Conservation (phyloP, 92 coral and sea anemone species). For the Desmophyllum pertusum region DNA sequence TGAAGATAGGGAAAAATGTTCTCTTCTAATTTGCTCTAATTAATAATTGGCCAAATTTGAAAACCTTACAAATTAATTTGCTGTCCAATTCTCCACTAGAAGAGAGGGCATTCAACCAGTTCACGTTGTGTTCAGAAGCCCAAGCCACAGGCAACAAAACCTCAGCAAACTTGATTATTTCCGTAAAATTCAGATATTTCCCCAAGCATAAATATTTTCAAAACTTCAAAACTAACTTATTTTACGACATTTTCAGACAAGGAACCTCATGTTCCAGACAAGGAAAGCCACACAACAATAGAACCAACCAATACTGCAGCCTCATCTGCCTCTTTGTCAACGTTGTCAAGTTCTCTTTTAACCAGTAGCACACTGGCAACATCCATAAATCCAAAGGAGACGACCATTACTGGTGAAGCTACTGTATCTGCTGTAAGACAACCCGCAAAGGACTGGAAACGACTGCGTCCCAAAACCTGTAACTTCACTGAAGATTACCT, state of each 20-base stretch:
- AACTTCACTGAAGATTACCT: neutral
- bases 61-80: no score
- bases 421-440: neutral
- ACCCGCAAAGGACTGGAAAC: neutral
- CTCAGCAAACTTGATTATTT: neutral
- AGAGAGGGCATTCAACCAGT: no score
- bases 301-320: neutral
- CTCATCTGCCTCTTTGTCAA: neutral
- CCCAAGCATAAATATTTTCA: neutral
- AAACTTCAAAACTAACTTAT: neutral
- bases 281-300: neutral
- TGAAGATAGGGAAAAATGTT: no score
- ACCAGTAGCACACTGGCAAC: neutral
- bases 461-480: conserved; percentile 21
- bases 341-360: neutral
- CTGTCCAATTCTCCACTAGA: no score
- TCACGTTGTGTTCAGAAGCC: neutral
- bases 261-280: no score
- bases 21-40: no score
- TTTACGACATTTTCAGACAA: neutral
- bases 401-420: neutral
- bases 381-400: neutral
- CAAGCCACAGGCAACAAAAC: neutral
- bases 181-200: neutral
- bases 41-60: no score